These are phyloP conservation scores for Kryptolebias ocellatus DNA, from an alignment of 2,797 vertebrate species.

Conservation along the genomic window DNA sequence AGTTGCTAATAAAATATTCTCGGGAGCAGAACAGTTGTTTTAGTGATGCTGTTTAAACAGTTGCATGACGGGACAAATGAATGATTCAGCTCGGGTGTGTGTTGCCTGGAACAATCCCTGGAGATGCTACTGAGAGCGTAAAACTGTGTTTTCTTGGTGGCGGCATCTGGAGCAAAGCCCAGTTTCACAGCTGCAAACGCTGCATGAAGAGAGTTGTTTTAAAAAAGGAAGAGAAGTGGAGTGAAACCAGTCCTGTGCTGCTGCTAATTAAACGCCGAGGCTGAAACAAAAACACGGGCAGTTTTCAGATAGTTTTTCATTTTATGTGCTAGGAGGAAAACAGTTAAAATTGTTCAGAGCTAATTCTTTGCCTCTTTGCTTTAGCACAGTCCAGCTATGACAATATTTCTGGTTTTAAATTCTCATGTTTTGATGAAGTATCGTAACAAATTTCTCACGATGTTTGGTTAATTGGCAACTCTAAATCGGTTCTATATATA, in stretches of 20 bases:
- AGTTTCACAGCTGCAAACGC: conserved; percentile 75
- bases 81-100: conserved; percentile 23
- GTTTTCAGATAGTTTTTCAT: not conserved
- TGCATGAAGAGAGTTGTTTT: conserved; percentile 64
- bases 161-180: conserved; percentile 55
- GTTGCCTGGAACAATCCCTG: conserved; percentile 38
- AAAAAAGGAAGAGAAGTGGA: conserved; percentile 53
- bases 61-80: conserved; percentile 29
- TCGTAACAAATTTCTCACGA: too few species aligned
- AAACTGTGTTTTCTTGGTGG: conserved; percentile 51
- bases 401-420: too few species aligned
- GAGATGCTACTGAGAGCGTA: conserved; percentile 55
- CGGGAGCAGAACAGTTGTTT: conserved; percentile 13
- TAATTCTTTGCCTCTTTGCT: not conserved
- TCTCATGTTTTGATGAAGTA: too few species aligned
- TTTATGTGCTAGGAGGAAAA: not conserved
- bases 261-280: conserved; percentile 20
- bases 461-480: too few species aligned
- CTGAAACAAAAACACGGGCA: conserved; percentile 6
- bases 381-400: not conserved
- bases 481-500: too few species aligned
- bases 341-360: not conserved
- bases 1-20: conserved; percentile 26
- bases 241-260: conserved; percentile 35
- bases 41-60: conserved; percentile 23